A percentile compares a stretch with the other conserved stretches of the same genome.
Conservation (phyloP, 92 coral and sea anemone genomes). For the Epizoanthus scotinus region DNA sequence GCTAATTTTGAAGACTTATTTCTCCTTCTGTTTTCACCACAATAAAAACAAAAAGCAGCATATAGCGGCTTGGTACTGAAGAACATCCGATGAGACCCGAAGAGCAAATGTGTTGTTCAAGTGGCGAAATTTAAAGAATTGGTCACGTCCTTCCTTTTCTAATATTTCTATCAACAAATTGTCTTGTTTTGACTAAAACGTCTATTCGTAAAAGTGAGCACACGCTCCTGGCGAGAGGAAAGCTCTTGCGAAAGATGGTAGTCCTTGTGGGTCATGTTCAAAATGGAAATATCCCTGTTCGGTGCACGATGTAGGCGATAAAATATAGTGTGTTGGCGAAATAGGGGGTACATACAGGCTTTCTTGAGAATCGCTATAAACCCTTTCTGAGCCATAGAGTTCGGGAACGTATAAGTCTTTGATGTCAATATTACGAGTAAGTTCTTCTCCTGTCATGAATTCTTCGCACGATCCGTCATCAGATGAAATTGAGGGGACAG, state of each 20-base stretch:
- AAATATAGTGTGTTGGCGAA: constrained; percentile 80
- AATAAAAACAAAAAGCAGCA: too few relatives aligned
- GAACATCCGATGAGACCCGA: too few relatives aligned
- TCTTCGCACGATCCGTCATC: constrained; percentile 76
- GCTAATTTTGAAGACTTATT: too few relatives aligned
- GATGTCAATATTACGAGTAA: constrained; percentile 90
- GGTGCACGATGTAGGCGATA: constrained; percentile 68
- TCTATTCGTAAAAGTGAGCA: constrained; percentile 37
- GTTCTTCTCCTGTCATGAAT: constrained; percentile 98
- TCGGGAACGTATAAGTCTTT: constrained; percentile 97
- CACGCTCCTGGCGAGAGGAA: constrained; percentile 77
- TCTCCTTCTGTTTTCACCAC: too few relatives aligned
- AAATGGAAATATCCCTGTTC: constrained; percentile 76
- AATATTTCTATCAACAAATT: constrained; percentile 10
- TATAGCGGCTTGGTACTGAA: too few relatives aligned
- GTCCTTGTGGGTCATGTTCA: constrained; percentile 77
- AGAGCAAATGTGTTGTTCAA: background rate
- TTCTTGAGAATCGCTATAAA: constrained; percentile 65
- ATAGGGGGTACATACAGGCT: constrained; percentile 72
- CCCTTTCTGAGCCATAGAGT: constrained; percentile 74
- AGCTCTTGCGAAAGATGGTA: constrained; percentile 90
- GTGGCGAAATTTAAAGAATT: background rate
- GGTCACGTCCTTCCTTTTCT: background rate
- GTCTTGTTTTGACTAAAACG: constrained; percentile 4
- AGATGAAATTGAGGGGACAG: constrained; percentile 71